These are phyloP conservation scores for Oryzias curvinotus DNA, from an alignment of 2,113 vertebrate species.

Conservation along the genomic window DNA sequence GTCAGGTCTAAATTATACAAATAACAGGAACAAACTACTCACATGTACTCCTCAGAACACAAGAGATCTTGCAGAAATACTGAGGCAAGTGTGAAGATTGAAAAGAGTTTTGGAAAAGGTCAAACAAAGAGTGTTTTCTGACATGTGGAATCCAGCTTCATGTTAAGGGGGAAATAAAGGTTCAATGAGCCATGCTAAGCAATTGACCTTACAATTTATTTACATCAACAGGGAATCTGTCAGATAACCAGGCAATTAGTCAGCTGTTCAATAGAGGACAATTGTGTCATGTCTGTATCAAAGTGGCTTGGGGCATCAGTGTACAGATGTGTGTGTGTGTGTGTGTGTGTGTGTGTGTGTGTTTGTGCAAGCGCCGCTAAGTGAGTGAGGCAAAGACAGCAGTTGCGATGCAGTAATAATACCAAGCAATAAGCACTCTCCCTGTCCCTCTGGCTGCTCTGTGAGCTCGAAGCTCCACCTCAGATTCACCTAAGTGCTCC, in stretches of 20 bases:
- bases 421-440: slow-evolving; percentile 42
- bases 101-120: slow-evolving; percentile 17
- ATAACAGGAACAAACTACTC: neutral
- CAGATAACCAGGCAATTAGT: slow-evolving; percentile 59
- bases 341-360: slow-evolving; percentile 4
- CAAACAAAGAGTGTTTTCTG: slow-evolving; percentile 1
- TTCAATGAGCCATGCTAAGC: slow-evolving; percentile 40
- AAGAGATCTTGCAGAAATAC: slow-evolving; percentile 1
- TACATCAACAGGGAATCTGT: slow-evolving; percentile 62
- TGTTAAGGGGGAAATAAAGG: slow-evolving; percentile 11
- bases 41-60: neutral
- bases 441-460: slow-evolving; percentile 47
- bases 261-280: slow-evolving; percentile 51
- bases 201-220: slow-evolving; percentile 69
- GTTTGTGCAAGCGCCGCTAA: slow-evolving; percentile 31
- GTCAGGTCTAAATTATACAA: slow-evolving; percentile 18
- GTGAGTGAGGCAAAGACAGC: slow-evolving; percentile 45
- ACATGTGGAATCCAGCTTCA: no score
- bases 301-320: slow-evolving; percentile 34
- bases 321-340: slow-evolving; percentile 17
- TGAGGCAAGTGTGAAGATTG: slow-evolving; percentile 4
- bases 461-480: slow-evolving; percentile 37
- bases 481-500: slow-evolving; percentile 20
- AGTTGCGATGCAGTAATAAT: slow-evolving; percentile 50
- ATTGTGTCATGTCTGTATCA: slow-evolving; percentile 57